phyloP scores from a whole-genome alignment of 30 jellyfish, hydroid and myxozoan genomes.

The Clytia hemisphaerica region DNA sequence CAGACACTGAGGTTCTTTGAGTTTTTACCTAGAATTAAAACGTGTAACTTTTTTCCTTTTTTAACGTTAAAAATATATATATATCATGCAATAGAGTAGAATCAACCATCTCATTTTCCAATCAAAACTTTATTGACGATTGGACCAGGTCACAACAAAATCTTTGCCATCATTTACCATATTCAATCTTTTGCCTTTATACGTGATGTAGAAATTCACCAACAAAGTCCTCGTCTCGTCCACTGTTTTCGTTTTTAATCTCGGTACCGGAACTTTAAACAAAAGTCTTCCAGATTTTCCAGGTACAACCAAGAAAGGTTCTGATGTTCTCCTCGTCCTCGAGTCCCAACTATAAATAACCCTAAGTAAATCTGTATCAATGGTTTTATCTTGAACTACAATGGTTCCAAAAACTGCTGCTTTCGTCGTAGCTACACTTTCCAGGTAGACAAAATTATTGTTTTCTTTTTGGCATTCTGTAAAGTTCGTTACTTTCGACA shows the following conservation, averaged over 20 bases:
- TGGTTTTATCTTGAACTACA: background rate
- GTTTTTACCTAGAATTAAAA: background rate
- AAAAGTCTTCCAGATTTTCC: conserved; percentile 5
- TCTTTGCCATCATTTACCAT: conserved; percentile 12
- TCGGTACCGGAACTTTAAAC: conserved; percentile 17
- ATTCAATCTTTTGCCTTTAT: background rate
- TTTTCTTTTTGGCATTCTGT: conserved; percentile 1
- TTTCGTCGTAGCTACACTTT: conserved; percentile 6
- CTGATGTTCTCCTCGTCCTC: background rate
- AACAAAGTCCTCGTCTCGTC: background rate
- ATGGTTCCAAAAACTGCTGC: conserved; percentile 22
- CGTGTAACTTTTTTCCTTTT: too few relatives aligned
- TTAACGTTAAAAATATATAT: too few relatives aligned
- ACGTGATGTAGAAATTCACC: background rate
- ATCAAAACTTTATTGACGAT: too few relatives aligned
- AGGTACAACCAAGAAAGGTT: background rate
- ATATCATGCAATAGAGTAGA: too few relatives aligned
- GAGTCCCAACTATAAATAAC: conserved; percentile 25
- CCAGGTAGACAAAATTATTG: conserved; percentile 18
- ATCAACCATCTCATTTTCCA: too few relatives aligned
- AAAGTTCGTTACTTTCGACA: conserved; percentile 23
- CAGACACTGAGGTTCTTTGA: conserved; percentile 1
- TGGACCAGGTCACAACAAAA: conserved; percentile 9
- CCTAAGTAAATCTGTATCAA: background rate
- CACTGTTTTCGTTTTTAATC: background rate